Evolutionary conservation across 2,888 invertebrate species (phyloP).

Genomic region (Calameuta idolon): DNA sequence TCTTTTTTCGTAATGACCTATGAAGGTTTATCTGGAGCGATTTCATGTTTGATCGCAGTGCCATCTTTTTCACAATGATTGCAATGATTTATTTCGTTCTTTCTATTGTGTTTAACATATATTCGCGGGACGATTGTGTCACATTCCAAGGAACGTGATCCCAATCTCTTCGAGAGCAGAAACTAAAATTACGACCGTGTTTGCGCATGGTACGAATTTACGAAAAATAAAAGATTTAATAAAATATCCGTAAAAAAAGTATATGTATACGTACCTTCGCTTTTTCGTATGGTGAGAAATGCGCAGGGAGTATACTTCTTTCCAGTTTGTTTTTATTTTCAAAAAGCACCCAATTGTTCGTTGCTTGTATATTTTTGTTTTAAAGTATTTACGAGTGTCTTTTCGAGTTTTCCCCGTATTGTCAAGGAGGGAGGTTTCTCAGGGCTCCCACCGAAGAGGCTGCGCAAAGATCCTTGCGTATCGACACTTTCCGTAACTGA

Average conservation of each 20-base stretch:
- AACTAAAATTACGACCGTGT: not conserved
- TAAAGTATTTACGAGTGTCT: not conserved
- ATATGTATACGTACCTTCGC: not conserved
- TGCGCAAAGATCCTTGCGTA: slow-evolving; percentile 26
- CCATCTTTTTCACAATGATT: not conserved
- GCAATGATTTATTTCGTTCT: not conserved
- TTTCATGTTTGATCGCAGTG: not conserved
- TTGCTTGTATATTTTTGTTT: not conserved
- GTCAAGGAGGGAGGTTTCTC: slow-evolving; percentile 39
- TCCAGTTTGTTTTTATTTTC: not conserved
- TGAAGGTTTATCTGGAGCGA: not conserved
- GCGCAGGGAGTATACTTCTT: not conserved
- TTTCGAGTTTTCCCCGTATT: not conserved
- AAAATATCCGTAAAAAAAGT: not conserved
- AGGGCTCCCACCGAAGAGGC: slow-evolving; percentile 38
- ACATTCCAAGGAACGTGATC: not conserved
- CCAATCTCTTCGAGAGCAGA: not conserved
- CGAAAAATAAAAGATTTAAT: not conserved
- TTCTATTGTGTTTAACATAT: not conserved
- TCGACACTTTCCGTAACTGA: not conserved
- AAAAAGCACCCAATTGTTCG: not conserved
- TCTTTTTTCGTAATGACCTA: not conserved
- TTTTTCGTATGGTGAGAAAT: not conserved
- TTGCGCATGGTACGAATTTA: not conserved
- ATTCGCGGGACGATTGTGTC: not conserved